Conservation (phyloP, 2,888 invertebrate species). For the Vanessa cardui region DNA sequence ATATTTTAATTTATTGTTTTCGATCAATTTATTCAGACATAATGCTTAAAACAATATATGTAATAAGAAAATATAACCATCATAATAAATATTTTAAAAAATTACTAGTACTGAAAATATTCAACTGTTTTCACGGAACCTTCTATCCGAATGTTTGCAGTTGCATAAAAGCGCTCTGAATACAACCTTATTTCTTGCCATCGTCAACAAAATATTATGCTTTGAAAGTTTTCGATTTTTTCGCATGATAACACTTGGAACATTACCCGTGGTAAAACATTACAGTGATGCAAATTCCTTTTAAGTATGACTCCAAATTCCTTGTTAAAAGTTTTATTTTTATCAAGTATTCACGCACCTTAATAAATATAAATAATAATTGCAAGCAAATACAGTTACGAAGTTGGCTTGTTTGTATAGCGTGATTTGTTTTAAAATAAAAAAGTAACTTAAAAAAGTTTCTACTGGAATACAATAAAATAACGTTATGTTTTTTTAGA, state of each 20-base stretch:
- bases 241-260: constrained; percentile 25
- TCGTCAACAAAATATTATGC: not conserved
- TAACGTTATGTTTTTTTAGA: no score
- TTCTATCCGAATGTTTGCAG: constrained; percentile 3
- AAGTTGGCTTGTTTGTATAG: not conserved
- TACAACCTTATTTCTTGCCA: constrained; percentile 20
- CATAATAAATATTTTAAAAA: no score
- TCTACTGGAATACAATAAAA: no score
- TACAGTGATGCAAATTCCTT: constrained; percentile 26
- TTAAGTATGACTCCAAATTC: constrained; percentile 9
- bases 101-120: not conserved
- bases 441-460: no score
- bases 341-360: not conserved
- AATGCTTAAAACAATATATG: no score
- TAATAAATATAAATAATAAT: not conserved
- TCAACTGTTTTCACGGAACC: not conserved
- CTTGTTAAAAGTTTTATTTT: constrained; percentile 1
- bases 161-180: constrained; percentile 14
- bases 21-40: no score
- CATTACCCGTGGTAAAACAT: constrained; percentile 23
- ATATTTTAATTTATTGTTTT: no score
- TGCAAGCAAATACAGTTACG: not conserved
- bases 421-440: not conserved
- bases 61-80: no score
- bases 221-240: constrained; percentile 22